Base-by-base conservation (phyloP, 2,113 vertebrate species). In the Hippopotamus amphibius region DNA sequence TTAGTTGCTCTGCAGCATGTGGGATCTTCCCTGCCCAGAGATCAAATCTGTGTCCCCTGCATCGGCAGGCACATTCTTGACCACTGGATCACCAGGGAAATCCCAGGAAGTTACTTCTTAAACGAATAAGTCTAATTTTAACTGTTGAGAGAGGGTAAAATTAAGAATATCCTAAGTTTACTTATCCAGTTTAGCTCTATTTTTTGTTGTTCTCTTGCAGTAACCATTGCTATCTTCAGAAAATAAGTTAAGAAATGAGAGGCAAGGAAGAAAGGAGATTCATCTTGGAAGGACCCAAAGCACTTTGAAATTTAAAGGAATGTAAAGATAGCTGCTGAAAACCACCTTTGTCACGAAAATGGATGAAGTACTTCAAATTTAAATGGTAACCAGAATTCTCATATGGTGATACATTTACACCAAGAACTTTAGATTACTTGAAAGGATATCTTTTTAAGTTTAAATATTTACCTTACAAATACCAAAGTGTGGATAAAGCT, bases 361-460 rank as follows among this genome's bases (percentile, higher is more conserved):
- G 97, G 96, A 97, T 93, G 72, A 97, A 97, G 13, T 82, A 65
- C 96, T 94, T 97, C 97, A 53, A 4, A 94, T 93, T 72, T 98
- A 97, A 98, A 77, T 0, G 98, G 98, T 99, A 98, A 98, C 63
- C 26, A 77, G 76, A 76, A 26, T 93, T 95, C 87, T 97, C 84
- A 28, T 46, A 6, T 82, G 1, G 86, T 88, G 61, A 84, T 93
- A 80, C 63, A 95, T 96, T 81, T 71, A 7, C 79, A 87, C 0
- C 28, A 2, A 28, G 48, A 61, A 55, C 30, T 0, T 92, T 74
- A 96, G 24, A 83, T 76, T 22, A 74, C 61, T 93, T 92, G 0
- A 89, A 63, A 87, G n/a, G 21, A 53, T 63, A 88, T 59, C 14
- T 87, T 90, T 90, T 61, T 12, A 61, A 50, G 11, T 96, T 98